Conservation (phyloP, 23 tunicate genomes). For the Trididemnum miniatum region DNA sequence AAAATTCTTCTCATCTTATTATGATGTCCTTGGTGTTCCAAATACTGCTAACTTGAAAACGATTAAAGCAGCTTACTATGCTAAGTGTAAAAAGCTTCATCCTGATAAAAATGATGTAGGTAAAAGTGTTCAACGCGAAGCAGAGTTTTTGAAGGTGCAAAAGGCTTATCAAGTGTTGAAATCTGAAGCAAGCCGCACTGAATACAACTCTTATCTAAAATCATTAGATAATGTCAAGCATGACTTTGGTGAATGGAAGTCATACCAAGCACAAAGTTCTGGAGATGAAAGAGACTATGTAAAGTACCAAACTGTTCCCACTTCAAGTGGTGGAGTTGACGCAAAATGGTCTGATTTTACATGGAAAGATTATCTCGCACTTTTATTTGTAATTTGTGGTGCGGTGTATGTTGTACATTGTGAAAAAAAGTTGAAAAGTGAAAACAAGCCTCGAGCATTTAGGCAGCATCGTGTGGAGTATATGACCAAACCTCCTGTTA, state of each 20-base stretch:
- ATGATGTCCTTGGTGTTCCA: slow-evolving; percentile 18
- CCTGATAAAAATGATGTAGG: slow-evolving; percentile 5
- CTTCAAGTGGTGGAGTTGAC: slow-evolving; percentile 1
- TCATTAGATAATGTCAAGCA: not conserved
- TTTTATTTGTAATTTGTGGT: not conserved
- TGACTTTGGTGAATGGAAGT: slow-evolving; percentile 23
- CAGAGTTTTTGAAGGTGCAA: slow-evolving; percentile 27
- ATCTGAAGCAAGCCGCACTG: not conserved
- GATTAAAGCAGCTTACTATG: slow-evolving; percentile 10
- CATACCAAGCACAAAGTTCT: not conserved
- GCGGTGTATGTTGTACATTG: not conserved
- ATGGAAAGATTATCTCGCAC: not conserved
- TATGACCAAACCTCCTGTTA: no score
- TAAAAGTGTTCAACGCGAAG: not conserved
- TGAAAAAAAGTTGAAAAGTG: not conserved
- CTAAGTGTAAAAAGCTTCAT: slow-evolving; percentile 27
- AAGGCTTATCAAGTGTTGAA: slow-evolving; percentile 19
- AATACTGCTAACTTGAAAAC: not conserved
- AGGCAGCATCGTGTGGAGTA: no score
- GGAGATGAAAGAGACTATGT: not conserved
- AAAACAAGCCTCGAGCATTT: no score
- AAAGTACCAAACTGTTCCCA: not conserved
- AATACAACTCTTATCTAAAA: slow-evolving; percentile 15
- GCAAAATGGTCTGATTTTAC: slow-evolving; percentile 40
- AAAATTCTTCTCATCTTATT: slow-evolving; percentile 20